A percentile compares a stretch with the other conserved stretches of the same genome.
Evolutionary conservation across 2,888 invertebrate species (phyloP).

Genomic region (Bembecia ichneumoniformis): DNA sequence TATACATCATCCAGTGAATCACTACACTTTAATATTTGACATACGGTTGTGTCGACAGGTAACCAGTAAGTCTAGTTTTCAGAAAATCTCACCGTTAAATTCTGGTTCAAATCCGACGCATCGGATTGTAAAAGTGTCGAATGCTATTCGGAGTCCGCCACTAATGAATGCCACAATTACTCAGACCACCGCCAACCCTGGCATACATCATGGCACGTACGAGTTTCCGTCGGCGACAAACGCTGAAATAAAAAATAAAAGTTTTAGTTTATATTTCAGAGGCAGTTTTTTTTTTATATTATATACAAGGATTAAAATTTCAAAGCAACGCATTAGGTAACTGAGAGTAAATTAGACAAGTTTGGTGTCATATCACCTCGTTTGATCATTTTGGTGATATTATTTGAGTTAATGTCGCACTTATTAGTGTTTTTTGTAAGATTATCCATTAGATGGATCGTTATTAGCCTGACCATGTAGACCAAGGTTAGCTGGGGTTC

Average conservation of each 20-base stretch:
- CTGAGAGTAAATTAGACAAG: constrained; percentile 14
- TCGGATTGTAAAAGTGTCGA: constrained; percentile 22
- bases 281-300: constrained; percentile 39
- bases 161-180: constrained; percentile 41
- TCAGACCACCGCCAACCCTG: constrained; percentile 14
- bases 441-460: too few relatives aligned
- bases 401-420: too few relatives aligned
- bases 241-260: constrained; percentile 16
- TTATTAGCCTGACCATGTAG: too few relatives aligned
- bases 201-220: background rate
- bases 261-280: constrained; percentile 24
- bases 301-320: constrained; percentile 32
- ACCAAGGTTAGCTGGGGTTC: too few relatives aligned
- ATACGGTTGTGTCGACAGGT: too few relatives aligned
- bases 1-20: too few relatives aligned
- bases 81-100: background rate
- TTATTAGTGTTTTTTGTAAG: too few relatives aligned
- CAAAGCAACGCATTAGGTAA: constrained; percentile 25
- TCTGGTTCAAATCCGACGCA: constrained; percentile 8
- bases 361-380: constrained; percentile 32
- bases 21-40: too few relatives aligned
- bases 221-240: background rate
- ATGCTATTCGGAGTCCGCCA: constrained; percentile 34
- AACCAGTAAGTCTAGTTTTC: background rate
- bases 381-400: constrained; percentile 31